A percentile compares a stretch with the other conserved stretches of the same genome.
phyloP scores from a whole-genome alignment of 53 echinoderm and acorn worm species.

The Zoroaster sp. region DNA sequence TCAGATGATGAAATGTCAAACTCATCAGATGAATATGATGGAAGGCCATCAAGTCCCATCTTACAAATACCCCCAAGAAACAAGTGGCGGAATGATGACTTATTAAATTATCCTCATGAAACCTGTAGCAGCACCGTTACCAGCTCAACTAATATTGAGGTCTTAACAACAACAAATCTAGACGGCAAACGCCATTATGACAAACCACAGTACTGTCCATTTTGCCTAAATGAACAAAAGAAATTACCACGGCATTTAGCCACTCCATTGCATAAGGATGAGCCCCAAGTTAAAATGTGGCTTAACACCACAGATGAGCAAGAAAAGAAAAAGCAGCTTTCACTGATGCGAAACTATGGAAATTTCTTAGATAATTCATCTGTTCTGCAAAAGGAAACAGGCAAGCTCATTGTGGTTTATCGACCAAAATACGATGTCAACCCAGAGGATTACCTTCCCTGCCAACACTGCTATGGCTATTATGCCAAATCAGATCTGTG shows the following conservation, averaged over 20 bases:
- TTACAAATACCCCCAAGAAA: neutral
- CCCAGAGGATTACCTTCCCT: constrained; percentile 54
- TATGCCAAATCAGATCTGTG: constrained; percentile 62
- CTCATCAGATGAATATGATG: neutral
- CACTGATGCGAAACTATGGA: constrained; percentile 65
- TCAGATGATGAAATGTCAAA: neutral
- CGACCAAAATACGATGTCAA: constrained; percentile 39
- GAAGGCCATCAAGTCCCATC: neutral
- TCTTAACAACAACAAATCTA: neutral
- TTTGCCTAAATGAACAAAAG: neutral
- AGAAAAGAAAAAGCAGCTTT: constrained; percentile 12
- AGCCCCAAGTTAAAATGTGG: constrained; percentile 42
- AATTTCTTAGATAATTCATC: constrained; percentile 69
- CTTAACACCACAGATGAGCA: constrained; percentile 33
- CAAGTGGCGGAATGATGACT: neutral
- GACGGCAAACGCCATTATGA: neutral
- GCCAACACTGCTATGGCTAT: constrained; percentile 58
- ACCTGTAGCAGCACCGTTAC: neutral
- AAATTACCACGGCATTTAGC: constrained; percentile 10
- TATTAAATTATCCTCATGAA: neutral
- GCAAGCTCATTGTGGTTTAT: constrained; percentile 53
- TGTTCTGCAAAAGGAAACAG: constrained; percentile 56
- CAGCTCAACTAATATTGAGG: neutral
- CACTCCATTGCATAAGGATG: constrained; percentile 14
- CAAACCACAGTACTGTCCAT: constrained; percentile 1